Evolutionary conservation across 2,113 vertebrate genomes (phyloP).

Genomic region (Gallinago undulata): DNA sequence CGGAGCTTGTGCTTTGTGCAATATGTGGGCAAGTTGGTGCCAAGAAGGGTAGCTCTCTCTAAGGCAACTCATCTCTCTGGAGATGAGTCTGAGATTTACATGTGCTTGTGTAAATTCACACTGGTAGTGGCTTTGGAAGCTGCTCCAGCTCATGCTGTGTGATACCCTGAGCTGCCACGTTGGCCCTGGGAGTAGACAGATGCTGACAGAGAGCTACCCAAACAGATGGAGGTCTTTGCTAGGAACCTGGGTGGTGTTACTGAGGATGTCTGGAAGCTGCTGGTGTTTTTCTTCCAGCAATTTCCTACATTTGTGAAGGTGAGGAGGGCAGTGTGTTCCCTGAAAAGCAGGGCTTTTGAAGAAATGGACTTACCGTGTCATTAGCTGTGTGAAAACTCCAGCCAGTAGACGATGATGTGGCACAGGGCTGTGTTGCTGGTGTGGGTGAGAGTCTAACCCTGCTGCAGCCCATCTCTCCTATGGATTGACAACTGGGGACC

Average conservation of each 20-base stretch:
- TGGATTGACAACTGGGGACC: not conserved
- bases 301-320: not conserved
- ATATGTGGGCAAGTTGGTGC: not conserved
- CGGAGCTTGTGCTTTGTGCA: not conserved
- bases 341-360: not conserved
- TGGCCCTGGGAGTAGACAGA: not conserved
- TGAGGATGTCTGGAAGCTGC: not conserved
- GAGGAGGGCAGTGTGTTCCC: not conserved
- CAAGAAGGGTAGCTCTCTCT: not conserved
- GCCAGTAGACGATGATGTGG: not conserved
- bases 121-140: not conserved
- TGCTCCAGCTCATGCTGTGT: not conserved
- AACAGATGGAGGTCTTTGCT: not conserved
- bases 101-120: accelerated
- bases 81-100: not conserved
- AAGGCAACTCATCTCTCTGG: not conserved
- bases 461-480: not conserved
- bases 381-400: not conserved
- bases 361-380: not conserved
- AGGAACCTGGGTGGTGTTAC: not conserved
- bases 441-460: not conserved
- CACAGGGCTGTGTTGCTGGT: not conserved
- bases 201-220: not conserved
- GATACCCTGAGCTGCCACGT: not conserved
- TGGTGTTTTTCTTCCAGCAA: not conserved